Evolutionary conservation across 2,797 vertebrate genomes (phyloP), one percentile per base, ranked within the genome.

Genomic region (Rhynchonycteris naso): DNA sequence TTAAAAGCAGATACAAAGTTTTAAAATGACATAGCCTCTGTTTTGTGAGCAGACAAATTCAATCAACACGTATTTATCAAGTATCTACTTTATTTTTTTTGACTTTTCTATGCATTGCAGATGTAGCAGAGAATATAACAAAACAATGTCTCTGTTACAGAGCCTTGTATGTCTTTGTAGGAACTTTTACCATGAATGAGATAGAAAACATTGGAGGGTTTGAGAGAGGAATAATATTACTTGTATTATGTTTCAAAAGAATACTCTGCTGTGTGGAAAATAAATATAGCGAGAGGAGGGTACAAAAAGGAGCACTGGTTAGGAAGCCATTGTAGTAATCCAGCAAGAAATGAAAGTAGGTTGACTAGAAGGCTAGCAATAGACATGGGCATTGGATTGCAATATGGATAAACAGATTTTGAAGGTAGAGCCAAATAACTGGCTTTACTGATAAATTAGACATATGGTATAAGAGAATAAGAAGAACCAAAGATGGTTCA

Each of bases 231-330:
- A 18, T 79, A 47, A 43, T 24, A 65, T n/a, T 38, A 72, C 16
- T 94, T 80, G 12, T 58, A 66, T 75, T 85, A 26, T 81, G 18
- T 50, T 94, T 83, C 43, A 50, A 89, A 93, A 94, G 22, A 63
- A 63, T 68, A 33, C 4, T 30, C 16, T 89, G 14, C 38, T 47
- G 4, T 63, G 35, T 75, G 18, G 10, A 74, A 87, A 95, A 74
- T 22, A 89, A 83, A 66, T 61, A 75, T 4, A 54, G 19, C 52
- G 22, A 90, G 18, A 2, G 4, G 43, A 89, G 5, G 10, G 5
- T 10, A 21, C 11, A 35, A 56, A 63, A 95, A 90, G 3, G 8
- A 12, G 85, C 21, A 52, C 5, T 24, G 33, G 8, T 69, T 65
- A 43, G 9, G 28, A 72, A 30, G 28, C 5, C 18, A 22, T 22